Base-by-base conservation (phyloP, 1,140 invertebrate species). In the Melitaea cinxia region DNA sequence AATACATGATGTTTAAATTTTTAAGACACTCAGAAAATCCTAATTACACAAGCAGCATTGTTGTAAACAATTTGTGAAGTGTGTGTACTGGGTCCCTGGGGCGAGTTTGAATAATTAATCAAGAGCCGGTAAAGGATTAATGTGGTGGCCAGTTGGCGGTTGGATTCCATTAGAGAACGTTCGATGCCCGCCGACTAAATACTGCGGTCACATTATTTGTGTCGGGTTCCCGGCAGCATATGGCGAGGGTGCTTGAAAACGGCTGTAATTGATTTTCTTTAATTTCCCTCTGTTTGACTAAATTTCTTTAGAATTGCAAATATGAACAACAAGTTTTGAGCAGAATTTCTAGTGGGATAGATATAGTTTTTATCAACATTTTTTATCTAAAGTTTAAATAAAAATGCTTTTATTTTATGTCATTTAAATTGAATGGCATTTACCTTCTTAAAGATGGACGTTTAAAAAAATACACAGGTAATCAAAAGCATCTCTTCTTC, bases 81-180 rank as follows among this genome's bases (percentile, higher is more conserved):
- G 73, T 80, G 78, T 73, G 74, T 77, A 33, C 30, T 33, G 75
- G 55, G 64, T 64, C 76, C 73, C 76, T 67, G 57, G 71, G 78
- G 78, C 72, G 85, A 88, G 71, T 89, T 88, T 85, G 82, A 90
- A 90, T 89, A 89, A 90, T 90, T 90, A 90, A 89, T 89, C 88
- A 87, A 87, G 78, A 83, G 85, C 75, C 77, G 79, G 83, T 83
- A 86, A 89, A 89, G 88, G 88, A 90, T 89, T 90, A 89, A 90
- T 88, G 86, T 77, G 83, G 83, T 83, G 88, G 86, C 79, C 88
- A 89, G 88, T 89, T 84, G 84, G 88, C 80, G 88, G 88, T 85
- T 76, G 84, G 76, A 80, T 83, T 78, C 85, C 84, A 88, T 90
- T 88, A 88, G 83, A 85, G 78, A 82, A 72, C 80, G 81, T 83